phyloP scores from a whole-genome alignment of 2,888 invertebrate species.

The Dryomyza anilis region DNA sequence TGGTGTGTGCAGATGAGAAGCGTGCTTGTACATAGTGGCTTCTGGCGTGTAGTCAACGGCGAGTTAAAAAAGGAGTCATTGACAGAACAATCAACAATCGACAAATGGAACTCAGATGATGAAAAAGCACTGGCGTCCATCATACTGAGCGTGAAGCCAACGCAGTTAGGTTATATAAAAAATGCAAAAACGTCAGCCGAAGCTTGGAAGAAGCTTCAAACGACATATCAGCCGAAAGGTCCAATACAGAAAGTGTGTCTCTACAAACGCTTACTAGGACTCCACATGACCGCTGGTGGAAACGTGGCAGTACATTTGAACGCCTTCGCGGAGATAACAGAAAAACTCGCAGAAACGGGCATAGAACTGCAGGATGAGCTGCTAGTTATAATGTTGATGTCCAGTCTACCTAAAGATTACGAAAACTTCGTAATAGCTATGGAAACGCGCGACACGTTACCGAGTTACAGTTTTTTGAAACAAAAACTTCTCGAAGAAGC shows the following conservation, averaged over 20 bases:
- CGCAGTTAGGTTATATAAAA: slow-evolving; percentile 29
- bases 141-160: slow-evolving; percentile 27
- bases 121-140: slow-evolving; percentile 27
- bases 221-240: slow-evolving; percentile 20
- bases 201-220: slow-evolving; percentile 27
- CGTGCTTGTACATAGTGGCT: slow-evolving; percentile 22
- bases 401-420: slow-evolving; percentile 26
- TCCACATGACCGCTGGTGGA: neutral
- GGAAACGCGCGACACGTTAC: slow-evolving; percentile 29
- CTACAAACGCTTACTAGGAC: slow-evolving; percentile 25
- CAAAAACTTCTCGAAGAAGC: slow-evolving; percentile 27
- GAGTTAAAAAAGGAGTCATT: slow-evolving; percentile 21
- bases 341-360: slow-evolving; percentile 25
- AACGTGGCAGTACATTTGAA: slow-evolving; percentile 18
- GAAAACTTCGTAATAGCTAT: slow-evolving; percentile 30
- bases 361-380: slow-evolving; percentile 22
- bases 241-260: slow-evolving; percentile 29
- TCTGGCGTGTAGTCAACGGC: slow-evolving; percentile 17
- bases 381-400: slow-evolving; percentile 25
- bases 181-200: slow-evolving; percentile 27
- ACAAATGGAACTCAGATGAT: slow-evolving; percentile 25
- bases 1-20: slow-evolving; percentile 25
- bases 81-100: slow-evolving; percentile 13
- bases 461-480: slow-evolving; percentile 13
- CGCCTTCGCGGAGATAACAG: slow-evolving; percentile 11